These are phyloP conservation scores for Drosophila pectinifera DNA, from an alignment of 1,140 invertebrate genomes.

Conservation along the genomic window DNA sequence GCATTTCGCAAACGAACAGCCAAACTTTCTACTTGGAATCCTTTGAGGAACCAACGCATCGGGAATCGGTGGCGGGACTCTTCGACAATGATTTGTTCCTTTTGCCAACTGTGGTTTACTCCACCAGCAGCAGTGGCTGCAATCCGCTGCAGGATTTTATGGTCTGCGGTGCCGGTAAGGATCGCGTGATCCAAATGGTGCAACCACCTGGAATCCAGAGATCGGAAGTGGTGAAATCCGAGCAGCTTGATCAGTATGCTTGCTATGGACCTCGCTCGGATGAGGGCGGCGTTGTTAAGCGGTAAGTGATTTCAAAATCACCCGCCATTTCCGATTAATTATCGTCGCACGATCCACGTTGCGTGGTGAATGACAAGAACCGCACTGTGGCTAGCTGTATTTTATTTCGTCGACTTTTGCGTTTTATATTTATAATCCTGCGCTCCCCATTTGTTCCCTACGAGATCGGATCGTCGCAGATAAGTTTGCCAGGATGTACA, in stretches of 20 bases:
- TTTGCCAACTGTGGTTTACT: neutral
- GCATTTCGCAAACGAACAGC: conserved; percentile 17
- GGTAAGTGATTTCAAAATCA: conserved; percentile 26
- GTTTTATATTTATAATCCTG: neutral
- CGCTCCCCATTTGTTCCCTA: neutral
- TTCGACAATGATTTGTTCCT: neutral
- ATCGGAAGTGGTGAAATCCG: neutral
- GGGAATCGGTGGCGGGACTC: neutral
- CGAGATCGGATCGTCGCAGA: neutral
- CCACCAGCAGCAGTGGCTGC: neutral
- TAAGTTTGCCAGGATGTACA: conserved; percentile 28
- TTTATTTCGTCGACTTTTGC: conserved; percentile 17
- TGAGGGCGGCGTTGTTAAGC: no score
- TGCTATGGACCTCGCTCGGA: no score
- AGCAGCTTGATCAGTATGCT: neutral
- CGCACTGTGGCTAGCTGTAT: no score
- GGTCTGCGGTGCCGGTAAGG: neutral
- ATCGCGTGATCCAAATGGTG: neutral
- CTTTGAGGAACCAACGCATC: neutral
- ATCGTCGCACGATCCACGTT: no score
- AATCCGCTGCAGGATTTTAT: conserved; percentile 2
- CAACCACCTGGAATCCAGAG: neutral
- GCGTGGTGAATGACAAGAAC: no score
- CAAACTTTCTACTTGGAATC: neutral
- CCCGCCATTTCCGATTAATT: neutral